Percentiles rank a stretch among this genome's conserved stretches.
These are phyloP conservation scores for Zeus faber DNA, from an alignment of 2,113 vertebrate species.

Conservation along the genomic window DNA sequence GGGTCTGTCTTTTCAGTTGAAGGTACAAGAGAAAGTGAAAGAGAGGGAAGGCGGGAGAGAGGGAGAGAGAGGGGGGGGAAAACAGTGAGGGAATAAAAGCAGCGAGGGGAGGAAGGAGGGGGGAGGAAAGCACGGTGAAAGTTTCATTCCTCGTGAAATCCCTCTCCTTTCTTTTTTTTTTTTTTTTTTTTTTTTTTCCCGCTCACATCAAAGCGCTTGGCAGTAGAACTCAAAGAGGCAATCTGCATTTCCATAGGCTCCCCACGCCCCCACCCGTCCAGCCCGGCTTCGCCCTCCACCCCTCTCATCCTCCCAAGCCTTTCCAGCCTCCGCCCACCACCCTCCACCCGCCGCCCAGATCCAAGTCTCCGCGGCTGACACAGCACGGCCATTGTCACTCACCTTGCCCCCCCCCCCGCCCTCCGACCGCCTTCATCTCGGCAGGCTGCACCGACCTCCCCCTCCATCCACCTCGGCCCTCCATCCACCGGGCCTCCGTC, in stretches of 20 bases:
- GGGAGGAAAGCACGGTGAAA: constrained; percentile 62
- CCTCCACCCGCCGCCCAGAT: constrained; percentile 29
- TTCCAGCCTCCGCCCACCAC: constrained; percentile 34
- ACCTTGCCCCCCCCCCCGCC: neutral
- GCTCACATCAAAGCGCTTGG: constrained; percentile 72
- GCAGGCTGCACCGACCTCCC: too few species aligned
- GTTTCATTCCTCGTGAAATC: constrained; percentile 64
- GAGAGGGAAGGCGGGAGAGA: constrained; percentile 14
- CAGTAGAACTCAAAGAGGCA: constrained; percentile 67
- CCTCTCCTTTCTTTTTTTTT: too few species aligned
- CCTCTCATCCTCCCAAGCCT: constrained; percentile 39
- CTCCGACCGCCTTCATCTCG: neutral
- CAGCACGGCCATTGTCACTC: constrained; percentile 63
- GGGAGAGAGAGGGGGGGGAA: constrained; percentile 21
- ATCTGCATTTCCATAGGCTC: constrained; percentile 76
- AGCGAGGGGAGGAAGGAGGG: too few species aligned
- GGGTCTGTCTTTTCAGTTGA: constrained; percentile 60
- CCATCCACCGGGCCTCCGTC: constrained; percentile 7
- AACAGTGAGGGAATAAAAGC: constrained; percentile 18
- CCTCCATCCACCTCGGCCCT: constrained; percentile 21
- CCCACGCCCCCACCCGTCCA: constrained; percentile 47
- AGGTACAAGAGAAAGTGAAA: constrained; percentile 1
- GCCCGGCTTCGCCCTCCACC: constrained; percentile 21
- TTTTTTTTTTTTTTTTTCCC: too few species aligned
- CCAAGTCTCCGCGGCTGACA: constrained; percentile 43